Percentiles rank a stretch among this genome's conserved stretches.
Conservation (phyloP, 2,113 vertebrate genomes). For the Neolamprologus falcicula region DNA sequence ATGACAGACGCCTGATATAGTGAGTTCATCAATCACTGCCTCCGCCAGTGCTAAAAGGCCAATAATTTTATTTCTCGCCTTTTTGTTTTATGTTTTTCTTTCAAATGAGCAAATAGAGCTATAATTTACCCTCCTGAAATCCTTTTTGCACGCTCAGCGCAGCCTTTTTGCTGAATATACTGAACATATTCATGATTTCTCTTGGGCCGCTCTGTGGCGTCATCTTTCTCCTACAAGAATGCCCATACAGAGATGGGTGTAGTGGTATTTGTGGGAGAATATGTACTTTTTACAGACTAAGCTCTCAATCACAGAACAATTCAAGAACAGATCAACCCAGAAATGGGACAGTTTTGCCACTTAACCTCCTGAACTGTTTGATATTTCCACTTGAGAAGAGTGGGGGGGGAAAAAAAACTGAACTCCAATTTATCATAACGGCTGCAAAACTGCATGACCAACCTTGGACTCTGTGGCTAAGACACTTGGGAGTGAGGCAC, state of each 20-base stretch:
- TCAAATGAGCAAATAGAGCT: neutral
- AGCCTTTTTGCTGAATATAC: neutral
- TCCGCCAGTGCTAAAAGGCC: neutral
- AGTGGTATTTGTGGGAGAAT: neutral
- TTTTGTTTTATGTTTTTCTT: neutral
- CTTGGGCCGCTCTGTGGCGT: neutral
- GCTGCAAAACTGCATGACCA: neutral
- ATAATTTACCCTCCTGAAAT: neutral
- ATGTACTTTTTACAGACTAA: neutral
- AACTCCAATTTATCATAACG: neutral
- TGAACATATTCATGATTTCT: neutral
- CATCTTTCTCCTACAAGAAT: neutral
- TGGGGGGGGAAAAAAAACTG: fast-evolving
- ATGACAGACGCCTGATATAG: neutral
- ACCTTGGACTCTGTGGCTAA: neutral
- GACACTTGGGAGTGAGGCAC: neutral
- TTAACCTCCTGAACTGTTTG: neutral
- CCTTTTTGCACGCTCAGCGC: neutral
- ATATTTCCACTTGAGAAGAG: neutral
- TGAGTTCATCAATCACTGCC: neutral
- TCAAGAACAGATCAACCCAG: neutral
- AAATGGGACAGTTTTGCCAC: neutral
- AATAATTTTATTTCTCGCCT: neutral
- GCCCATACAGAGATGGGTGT: neutral
- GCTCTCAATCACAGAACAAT: neutral